Base-by-base conservation (phyloP, 2,113 vertebrate genomes). In the Podarcis raffonei region DNA sequence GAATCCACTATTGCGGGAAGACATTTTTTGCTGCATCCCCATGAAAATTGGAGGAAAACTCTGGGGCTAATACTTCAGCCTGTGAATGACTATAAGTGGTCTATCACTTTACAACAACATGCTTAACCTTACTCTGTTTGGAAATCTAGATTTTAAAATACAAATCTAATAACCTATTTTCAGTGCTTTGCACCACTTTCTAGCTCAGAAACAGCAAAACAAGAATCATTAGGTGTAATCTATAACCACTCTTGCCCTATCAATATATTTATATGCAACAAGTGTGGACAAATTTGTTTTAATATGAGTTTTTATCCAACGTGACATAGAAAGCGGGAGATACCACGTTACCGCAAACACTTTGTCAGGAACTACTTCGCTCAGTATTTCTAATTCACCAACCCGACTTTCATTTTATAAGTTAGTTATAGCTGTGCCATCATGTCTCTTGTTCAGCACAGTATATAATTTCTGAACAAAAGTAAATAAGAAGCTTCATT, bases 321-420 rank as follows among this genome's bases (percentile, higher is more conserved):
- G n/a, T 57, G 79, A 20, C 69, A 48, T 5, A 11, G 39, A 87
- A 74, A 92, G n/a, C 0, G 75, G 0, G 11, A 87, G 75, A 27
- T 11, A 69, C 75, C 53, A 3, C 0, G 39, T 48, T 3, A 22
- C 3, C 0, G 0, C 57, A 65, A 84, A 65, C 42, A 23, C 0
- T 48, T 2, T 30, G 35, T 4, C 80, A 71, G 3, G 39, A 62
- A 30, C 68, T 87, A 20, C 7, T 18, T 57, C 2, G 16, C 20
- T 79, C 0, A 22, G 37, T 1, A 0, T 48, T 53, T 1, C 48
- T 5, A 27, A 57, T 15, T 25, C 8, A 42, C 53, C 57, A 66
- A 66, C 20, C 15, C 65, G 30, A 15, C 20, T 83, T 57, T 16
- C 18, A 57, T 59, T 59, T 86, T 76, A 32, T 27, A 86, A 23